Conservation (phyloP, 2,797 vertebrate genomes). For the Neosilurus mollespiculum region DNA sequence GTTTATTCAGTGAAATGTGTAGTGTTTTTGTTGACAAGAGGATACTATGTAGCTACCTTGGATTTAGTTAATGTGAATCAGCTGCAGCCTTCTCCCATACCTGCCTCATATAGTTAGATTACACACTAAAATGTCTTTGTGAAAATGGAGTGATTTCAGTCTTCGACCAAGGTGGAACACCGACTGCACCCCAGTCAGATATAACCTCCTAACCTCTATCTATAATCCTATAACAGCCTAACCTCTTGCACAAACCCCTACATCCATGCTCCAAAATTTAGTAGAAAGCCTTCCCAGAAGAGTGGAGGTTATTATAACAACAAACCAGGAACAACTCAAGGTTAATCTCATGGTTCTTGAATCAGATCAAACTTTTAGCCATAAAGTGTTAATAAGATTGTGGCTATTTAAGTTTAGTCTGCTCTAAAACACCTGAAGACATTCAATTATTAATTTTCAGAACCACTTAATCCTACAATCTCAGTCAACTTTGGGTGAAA, state of each 20-base stretch:
- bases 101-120: not conserved
- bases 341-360: not conserved
- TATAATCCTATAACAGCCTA: not conserved
- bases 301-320: not conserved
- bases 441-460: no score
- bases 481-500: no score
- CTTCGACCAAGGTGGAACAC: not conserved
- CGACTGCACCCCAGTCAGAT: not conserved
- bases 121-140: not conserved
- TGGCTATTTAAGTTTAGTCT: no score
- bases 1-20: not conserved
- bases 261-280: not conserved
- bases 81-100: not conserved
- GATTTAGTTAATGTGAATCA: not conserved
- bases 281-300: not conserved
- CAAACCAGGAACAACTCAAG: not conserved
- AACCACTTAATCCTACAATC: no score
- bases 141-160: not conserved
- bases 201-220: not conserved
- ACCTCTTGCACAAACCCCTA: not conserved
- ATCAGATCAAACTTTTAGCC: not conserved
- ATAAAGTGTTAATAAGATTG: not conserved
- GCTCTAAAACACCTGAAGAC: no score
- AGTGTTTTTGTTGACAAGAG: not conserved
- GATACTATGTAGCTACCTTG: not conserved